Percentiles rank a stretch among this genome's conserved stretches.
phyloP scores from a whole-genome alignment of 2,888 invertebrate species.

The Amiota mariae region DNA sequence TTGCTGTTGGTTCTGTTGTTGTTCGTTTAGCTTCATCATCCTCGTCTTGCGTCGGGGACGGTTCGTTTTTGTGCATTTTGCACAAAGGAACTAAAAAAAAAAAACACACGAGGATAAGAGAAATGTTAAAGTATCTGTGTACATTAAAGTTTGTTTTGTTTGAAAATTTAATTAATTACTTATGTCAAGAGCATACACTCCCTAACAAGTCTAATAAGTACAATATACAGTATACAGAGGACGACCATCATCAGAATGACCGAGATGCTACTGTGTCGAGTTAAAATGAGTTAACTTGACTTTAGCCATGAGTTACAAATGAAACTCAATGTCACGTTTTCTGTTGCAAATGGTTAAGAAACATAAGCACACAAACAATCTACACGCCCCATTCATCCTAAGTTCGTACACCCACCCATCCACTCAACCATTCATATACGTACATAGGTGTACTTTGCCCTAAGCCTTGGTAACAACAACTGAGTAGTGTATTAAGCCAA shows the following conservation, averaged over 20 bases:
- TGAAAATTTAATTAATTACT: slow-evolving; percentile 1
- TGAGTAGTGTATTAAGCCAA: slow-evolving; percentile 24
- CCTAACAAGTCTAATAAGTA: too few relatives aligned
- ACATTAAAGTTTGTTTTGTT: neutral
- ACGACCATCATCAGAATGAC: too few relatives aligned
- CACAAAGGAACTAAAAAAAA: slow-evolving; percentile 64
- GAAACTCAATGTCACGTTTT: slow-evolving; percentile 6
- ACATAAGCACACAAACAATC: slow-evolving; percentile 30
- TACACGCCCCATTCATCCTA: slow-evolving; percentile 35
- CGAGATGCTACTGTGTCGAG: too few relatives aligned
- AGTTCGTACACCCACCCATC: too few relatives aligned
- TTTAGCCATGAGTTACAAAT: neutral
- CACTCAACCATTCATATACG: too few relatives aligned
- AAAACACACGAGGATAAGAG: neutral
- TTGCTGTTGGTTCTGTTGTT: slow-evolving; percentile 31
- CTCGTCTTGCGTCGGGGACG: slow-evolving; percentile 63
- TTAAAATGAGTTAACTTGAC: too few relatives aligned
- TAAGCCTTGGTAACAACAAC: too few relatives aligned
- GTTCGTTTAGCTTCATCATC: slow-evolving; percentile 32
- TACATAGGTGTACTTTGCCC: too few relatives aligned
- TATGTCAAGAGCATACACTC: neutral
- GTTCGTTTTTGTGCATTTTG: slow-evolving; percentile 71
- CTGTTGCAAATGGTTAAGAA: neutral
- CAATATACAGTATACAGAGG: too few relatives aligned
- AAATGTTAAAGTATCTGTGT: neutral